Evolutionary conservation across 2,797 vertebrate species (phyloP), one percentile per base, ranked within the genome.

Genomic region (Danio jaintianensis): DNA sequence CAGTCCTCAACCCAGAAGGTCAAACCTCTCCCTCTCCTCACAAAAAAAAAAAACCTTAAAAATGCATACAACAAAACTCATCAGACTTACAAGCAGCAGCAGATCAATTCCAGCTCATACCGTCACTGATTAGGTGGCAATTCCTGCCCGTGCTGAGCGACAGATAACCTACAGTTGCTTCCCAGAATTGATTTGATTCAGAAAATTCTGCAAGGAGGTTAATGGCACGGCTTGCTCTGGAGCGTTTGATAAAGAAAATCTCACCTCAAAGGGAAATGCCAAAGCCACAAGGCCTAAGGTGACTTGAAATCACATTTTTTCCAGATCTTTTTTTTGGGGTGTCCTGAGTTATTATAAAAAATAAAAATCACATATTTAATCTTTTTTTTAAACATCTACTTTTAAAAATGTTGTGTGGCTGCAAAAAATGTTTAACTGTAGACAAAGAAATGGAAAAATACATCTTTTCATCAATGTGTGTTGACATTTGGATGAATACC

Each of bases 201-300:
- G 87, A 91, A 88, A 86, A 87, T 85, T 85, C 89, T 89, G 86
- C 79, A 87, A 82, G 71, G 76, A 38, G 85, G 80, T 86, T 88
- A 91, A 90, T 87, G 82, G 71, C 73, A 71, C 73, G 64, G 69
- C 75, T 82, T 83, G 56, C 72, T 82, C 84, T 84, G 86, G 85
- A 81, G 73, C 38, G 80, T 84, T 85, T 90, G 75, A 89, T 85
- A 81, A 88, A 88, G 74, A 82, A 78, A 83, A 87, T 80, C 77
- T 78, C 38, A 64, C 62, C 55, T 59, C 43, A 45, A 76, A 15
- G 47, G 64, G 77, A 89, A 80, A 87, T 82, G 82, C 62, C 85
- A 78, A 78, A 78, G 81, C 78, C 75, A 86, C 71, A 84, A 73
- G 59, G 79, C 53, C 70, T 29, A 29, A 29, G 29, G 29, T 29